Evolutionary conservation across 2,888 invertebrate genomes (phyloP).

Genomic region (Fragum sueziense): DNA sequence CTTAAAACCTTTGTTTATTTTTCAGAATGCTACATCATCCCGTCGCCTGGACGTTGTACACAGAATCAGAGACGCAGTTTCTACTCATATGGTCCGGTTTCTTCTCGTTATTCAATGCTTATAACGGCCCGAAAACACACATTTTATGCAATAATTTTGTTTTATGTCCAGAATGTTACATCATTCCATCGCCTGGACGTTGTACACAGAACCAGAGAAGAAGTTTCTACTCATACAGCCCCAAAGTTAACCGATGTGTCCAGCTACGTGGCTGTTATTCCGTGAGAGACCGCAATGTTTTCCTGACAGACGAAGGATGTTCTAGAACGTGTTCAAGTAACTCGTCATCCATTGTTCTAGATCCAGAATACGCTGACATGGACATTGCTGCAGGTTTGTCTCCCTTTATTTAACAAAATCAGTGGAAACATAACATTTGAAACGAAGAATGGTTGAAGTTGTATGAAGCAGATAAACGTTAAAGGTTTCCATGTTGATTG

Average conservation of each 20-base stretch:
- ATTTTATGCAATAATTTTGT: background rate
- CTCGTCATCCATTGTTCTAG: background rate
- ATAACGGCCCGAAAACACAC: no score
- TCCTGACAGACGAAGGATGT: conserved; percentile 28
- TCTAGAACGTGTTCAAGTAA: conserved; percentile 22
- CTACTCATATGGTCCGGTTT: conserved; percentile 38
- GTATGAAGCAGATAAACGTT: no score
- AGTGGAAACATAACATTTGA: no score
- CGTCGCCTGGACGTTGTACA: conserved; percentile 43
- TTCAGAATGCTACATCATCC: conserved; percentile 43
- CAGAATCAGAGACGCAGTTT: conserved; percentile 25
- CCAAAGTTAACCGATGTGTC: conserved; percentile 43
- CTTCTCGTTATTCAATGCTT: no score
- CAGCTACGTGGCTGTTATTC: conserved; percentile 44
- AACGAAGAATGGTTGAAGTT: no score
- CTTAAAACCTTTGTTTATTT: no score
- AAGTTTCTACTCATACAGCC: conserved; percentile 35
- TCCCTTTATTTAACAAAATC: background rate
- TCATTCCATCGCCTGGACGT: conserved; percentile 46
- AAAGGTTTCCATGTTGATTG: no score
- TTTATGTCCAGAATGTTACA: conserved; percentile 37
- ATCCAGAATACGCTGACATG: conserved; percentile 12
- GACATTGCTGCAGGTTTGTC: conserved; percentile 13
- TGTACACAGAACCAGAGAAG: conserved; percentile 31
- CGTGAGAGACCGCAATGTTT: conserved; percentile 47